These are phyloP conservation scores for Dendroctonus valens DNA, from an alignment of 1,140 invertebrate genomes.

Conservation along the genomic window DNA sequence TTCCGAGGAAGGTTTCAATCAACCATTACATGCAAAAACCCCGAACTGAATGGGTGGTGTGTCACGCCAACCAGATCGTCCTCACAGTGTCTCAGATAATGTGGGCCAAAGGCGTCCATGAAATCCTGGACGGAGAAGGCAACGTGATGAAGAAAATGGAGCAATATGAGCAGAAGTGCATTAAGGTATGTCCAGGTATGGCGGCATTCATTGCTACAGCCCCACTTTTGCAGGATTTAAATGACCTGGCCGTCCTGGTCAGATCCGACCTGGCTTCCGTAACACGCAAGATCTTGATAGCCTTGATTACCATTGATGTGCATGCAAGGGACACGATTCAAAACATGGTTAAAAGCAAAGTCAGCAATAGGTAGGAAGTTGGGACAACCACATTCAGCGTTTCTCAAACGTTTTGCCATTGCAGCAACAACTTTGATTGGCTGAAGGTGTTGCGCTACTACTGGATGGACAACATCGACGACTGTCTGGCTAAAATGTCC, in stretches of 20 bases:
- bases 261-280: conserved; percentile 67
- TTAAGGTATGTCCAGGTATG: conserved; percentile 46
- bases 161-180: conserved; percentile 68
- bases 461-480: conserved; percentile 76
- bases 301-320: conserved; percentile 84
- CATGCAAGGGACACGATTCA: conserved; percentile 81
- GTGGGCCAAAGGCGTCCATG: conserved; percentile 77
- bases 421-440: conserved; percentile 81
- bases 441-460: conserved; percentile 89
- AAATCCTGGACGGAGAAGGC: conserved; percentile 60
- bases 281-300: conserved; percentile 72
- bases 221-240: conserved; percentile 61
- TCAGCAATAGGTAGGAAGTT: conserved; percentile 61
- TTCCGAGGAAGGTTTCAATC: conserved; percentile 52
- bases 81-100: conserved; percentile 83
- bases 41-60: conserved; percentile 63
- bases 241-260: conserved; percentile 74
- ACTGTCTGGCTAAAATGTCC: conserved; percentile 75
- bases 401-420: conserved; percentile 18
- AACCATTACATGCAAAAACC: conserved; percentile 58
- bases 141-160: conserved; percentile 57
- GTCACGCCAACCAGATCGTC: conserved; percentile 60
- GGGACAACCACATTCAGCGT: background rate
- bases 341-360: conserved; percentile 66
- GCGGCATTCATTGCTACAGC: background rate